Evolutionary conservation across 2,797 vertebrate species (phyloP).

Genomic region (Etheostoma perlongum): DNA sequence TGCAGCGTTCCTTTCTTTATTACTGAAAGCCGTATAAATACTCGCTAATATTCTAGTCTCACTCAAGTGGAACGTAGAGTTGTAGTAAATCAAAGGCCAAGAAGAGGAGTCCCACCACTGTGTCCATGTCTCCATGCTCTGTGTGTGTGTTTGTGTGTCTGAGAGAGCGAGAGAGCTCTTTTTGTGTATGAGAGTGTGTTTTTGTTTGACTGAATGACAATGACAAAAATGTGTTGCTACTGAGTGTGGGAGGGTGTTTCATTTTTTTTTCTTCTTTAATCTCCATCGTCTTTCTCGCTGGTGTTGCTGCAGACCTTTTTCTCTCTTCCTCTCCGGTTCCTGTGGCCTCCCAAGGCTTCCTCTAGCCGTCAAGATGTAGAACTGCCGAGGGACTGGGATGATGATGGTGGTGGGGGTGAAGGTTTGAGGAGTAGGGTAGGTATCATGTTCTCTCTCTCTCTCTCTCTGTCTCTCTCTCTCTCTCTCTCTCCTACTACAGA

Average conservation of each 20-base stretch:
- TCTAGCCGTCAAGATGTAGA: constrained; percentile 78
- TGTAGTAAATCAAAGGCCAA: constrained; percentile 79
- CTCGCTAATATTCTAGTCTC: constrained; percentile 78
- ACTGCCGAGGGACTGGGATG: constrained; percentile 74
- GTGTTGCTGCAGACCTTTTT: constrained; percentile 76
- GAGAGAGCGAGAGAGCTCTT: constrained; percentile 5
- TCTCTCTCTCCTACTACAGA: constrained; percentile 83
- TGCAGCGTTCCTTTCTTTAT: constrained; percentile 85
- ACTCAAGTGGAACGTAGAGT: constrained; percentile 75
- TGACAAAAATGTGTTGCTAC: constrained; percentile 25
- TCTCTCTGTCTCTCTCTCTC: constrained; percentile 75
- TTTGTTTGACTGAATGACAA: constrained; percentile 56
- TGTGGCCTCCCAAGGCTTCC: constrained; percentile 79
- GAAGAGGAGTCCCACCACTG: constrained; percentile 62
- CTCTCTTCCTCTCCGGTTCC: constrained; percentile 77
- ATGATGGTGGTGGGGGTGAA: constrained; percentile 64
- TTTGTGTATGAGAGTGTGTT: constrained; percentile 62
- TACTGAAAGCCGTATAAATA: constrained; percentile 83
- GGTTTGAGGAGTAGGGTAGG: constrained; percentile 67
- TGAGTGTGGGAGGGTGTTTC: constrained; percentile 43
- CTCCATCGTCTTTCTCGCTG: constrained; percentile 56
- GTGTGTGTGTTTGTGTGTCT: constrained; percentile 22
- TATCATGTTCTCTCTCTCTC: constrained; percentile 81
- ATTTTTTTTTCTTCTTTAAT: constrained; percentile 31
- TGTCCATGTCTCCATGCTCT: constrained; percentile 44